Base-by-base conservation (phyloP, 2,113 vertebrate genomes). In the Theristicus caerulescens region DNA sequence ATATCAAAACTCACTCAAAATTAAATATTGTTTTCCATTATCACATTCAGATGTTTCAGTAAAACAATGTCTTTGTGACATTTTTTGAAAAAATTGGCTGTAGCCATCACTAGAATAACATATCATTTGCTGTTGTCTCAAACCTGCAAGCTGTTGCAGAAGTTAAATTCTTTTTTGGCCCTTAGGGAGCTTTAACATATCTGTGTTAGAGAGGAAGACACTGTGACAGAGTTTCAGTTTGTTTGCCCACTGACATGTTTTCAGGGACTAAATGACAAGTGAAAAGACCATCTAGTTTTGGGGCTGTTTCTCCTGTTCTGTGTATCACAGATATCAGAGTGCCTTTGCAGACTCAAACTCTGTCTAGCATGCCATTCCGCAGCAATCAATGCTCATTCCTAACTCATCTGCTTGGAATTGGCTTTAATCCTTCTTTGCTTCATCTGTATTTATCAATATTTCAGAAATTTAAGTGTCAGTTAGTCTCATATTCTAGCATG, bases 101-200 rank as follows among this genome's bases (percentile, higher is more conserved):
- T 25, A 91, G 13, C 29, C 46, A 49, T 76, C 38, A 44, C 31
- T 31, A 65, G 46, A 61, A 77, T 80, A 74, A 82, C n/a, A 47
- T 74, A 59, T 15, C 20, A 34, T 81, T 95, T 94, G 47, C 40
- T 88, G 20, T 85, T 85, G 25, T 86, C 65, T 82, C 72, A 93
- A 51, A 95, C 51, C 81, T 67, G 57, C 65, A 91, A 91, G 42
- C 74, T 90, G 64, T 64, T 94, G 42, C 62, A 90, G 89, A 94
- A 78, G 36, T 85, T 71, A 73, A 57, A 90, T 24, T 54, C 13
- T 42, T n/a, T 90, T 83, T 90, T 88, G 51, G 40, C 55, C 57
- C 44, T 82, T 82, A 87, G 47, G 38, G 25, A 94, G n/a, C 32
- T 93, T 88, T 93, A 90, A 90, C 3, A 47, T 54, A 70, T 82